These are phyloP conservation scores for Drosophila lowei DNA, from an alignment of 1,140 invertebrate species.

Conservation along the genomic window DNA sequence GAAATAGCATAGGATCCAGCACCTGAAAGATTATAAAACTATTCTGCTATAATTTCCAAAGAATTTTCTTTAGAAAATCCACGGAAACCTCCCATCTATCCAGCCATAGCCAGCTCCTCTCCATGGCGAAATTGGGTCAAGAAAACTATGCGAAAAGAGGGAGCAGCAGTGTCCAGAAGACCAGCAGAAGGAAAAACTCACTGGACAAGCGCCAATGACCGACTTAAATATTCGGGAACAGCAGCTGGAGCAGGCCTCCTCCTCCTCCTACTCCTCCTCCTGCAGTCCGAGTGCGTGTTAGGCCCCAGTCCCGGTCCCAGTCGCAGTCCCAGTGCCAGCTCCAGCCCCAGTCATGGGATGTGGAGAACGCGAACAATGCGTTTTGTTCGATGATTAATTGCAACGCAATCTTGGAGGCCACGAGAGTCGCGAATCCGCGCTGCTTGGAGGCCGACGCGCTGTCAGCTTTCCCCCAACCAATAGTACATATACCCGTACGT, in stretches of 20 bases:
- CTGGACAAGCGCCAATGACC: slow-evolving; percentile 59
- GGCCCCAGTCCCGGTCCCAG: background rate
- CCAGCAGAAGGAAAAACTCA: slow-evolving; percentile 23
- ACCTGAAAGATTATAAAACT: background rate
- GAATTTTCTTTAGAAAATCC: background rate
- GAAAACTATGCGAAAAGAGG: slow-evolving; percentile 42
- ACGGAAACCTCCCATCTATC: background rate
- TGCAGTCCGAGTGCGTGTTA: slow-evolving; percentile 27
- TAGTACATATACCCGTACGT: slow-evolving; percentile 9
- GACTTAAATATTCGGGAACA: slow-evolving; percentile 63
- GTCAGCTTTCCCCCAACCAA: slow-evolving; percentile 69
- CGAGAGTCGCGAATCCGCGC: slow-evolving; percentile 47
- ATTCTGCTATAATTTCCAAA: too few relatives aligned
- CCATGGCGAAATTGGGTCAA: slow-evolving; percentile 52
- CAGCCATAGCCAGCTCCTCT: slow-evolving; percentile 4
- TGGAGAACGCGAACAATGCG: slow-evolving; percentile 68
- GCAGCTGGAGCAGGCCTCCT: background rate
- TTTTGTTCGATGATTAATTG: slow-evolving; percentile 80
- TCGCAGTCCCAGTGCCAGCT: slow-evolving; percentile 3
- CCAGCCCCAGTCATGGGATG: background rate
- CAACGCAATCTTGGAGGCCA: slow-evolving; percentile 77
- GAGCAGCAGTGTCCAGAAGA: slow-evolving; percentile 8
- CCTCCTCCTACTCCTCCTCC: too few relatives aligned
- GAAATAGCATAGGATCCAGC: slow-evolving; percentile 2
- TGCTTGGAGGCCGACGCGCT: slow-evolving; percentile 8